These are phyloP conservation scores for Cervus canadensis DNA, from an alignment of 2,113 vertebrate species.

Conservation along the genomic window DNA sequence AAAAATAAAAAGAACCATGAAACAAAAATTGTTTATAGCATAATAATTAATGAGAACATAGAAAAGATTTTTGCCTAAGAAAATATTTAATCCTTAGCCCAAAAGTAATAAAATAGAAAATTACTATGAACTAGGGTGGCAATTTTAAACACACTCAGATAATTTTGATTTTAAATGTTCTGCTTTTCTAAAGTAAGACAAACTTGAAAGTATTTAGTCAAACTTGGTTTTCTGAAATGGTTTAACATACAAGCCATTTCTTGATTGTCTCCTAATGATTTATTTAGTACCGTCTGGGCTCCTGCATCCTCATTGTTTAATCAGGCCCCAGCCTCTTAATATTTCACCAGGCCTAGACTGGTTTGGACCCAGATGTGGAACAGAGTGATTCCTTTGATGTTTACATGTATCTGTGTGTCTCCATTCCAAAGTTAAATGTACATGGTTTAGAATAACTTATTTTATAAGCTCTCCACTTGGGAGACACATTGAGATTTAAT, in stretches of 20 bases:
- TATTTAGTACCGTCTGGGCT: not conserved
- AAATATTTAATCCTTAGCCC: slow-evolving; percentile 2
- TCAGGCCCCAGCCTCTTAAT: not conserved
- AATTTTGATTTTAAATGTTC: slow-evolving; percentile 6
- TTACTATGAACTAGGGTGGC: not conserved
- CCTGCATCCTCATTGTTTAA: not conserved
- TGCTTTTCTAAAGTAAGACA: slow-evolving; percentile 39
- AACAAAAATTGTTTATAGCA: slow-evolving; percentile 2
- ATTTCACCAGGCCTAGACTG: not conserved
- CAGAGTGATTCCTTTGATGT: slow-evolving; percentile 22
- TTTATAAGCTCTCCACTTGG: not conserved
- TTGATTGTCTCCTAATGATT: slow-evolving; percentile 29
- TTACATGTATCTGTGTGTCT: not conserved
- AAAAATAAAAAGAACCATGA: not conserved
- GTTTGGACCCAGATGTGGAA: not conserved
- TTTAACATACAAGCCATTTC: slow-evolving; percentile 11
- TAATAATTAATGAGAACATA: not conserved
- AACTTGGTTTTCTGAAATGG: not conserved
- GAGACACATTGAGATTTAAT: slow-evolving; percentile 1
- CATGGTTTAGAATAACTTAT: slow-evolving; percentile 26
- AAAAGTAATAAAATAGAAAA: slow-evolving; percentile 25
- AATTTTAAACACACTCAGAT: slow-evolving; percentile 18
- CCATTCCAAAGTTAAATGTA: slow-evolving; percentile 25
- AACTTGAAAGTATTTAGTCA: slow-evolving; percentile 30
- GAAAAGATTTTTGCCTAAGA: slow-evolving; percentile 13